A percentile compares a stretch with the other conserved stretches of the same genome.
These are phyloP conservation scores for Nasonia longicornis DNA, from an alignment of 1,140 invertebrate genomes.

Conservation along the genomic window DNA sequence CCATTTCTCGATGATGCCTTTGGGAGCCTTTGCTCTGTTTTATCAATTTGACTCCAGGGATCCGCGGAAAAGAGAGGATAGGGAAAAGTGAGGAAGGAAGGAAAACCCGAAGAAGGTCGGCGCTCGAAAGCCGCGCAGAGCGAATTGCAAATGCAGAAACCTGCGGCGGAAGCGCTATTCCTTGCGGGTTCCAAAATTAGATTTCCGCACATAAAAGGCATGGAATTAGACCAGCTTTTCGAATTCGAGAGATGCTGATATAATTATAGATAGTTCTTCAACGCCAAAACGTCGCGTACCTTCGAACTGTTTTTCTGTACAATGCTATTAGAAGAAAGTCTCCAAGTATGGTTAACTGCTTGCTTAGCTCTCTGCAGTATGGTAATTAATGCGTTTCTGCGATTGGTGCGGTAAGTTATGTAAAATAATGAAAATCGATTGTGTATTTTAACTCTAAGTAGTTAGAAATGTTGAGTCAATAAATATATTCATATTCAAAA, in stretches of 20 bases:
- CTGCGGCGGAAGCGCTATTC: background rate
- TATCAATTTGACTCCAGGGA: slow-evolving; percentile 44
- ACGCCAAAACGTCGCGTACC: too few relatives aligned
- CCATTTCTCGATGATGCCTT: slow-evolving; percentile 40
- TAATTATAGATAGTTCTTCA: too few relatives aligned
- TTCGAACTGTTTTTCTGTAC: too few relatives aligned
- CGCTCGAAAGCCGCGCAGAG: background rate
- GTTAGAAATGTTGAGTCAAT: too few relatives aligned
- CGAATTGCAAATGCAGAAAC: slow-evolving; percentile 18
- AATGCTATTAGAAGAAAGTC: background rate
- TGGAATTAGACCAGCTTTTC: background rate
- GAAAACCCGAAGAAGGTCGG: background rate
- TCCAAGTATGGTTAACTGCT: too few relatives aligned
- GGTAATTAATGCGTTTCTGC: too few relatives aligned
- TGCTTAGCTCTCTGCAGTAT: too few relatives aligned
- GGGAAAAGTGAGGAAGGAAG: background rate
- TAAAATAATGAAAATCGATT: too few relatives aligned
- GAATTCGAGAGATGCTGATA: background rate
- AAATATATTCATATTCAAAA: too few relatives aligned
- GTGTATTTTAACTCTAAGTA: too few relatives aligned
- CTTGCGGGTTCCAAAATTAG: slow-evolving; percentile 11
- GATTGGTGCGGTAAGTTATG: too few relatives aligned
- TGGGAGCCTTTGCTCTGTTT: slow-evolving; percentile 44
- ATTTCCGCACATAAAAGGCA: background rate
- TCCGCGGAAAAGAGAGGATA: background rate